phyloP scores from a whole-genome alignment of 2,113 vertebrate genomes.

The Rhabdomys dilectus region DNA sequence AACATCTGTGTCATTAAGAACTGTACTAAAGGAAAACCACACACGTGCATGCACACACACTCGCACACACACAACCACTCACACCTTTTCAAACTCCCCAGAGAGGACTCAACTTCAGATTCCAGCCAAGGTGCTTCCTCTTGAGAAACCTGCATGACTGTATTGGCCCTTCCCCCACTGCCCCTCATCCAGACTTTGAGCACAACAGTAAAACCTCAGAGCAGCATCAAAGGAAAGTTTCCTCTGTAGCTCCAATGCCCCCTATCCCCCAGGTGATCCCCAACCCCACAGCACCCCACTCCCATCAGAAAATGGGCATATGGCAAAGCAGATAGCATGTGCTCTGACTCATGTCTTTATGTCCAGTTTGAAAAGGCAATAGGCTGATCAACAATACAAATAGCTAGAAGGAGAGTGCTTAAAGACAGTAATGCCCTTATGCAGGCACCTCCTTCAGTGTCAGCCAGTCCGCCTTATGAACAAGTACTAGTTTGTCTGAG shows the following conservation, averaged over 20 bases:
- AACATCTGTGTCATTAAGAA: constrained; percentile 55
- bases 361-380: constrained; percentile 10
- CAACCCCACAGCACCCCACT: neutral
- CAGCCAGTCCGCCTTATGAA: neutral
- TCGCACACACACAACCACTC: neutral
- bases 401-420: neutral
- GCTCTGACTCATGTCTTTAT: neutral
- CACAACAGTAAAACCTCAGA: neutral
- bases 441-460: neutral
- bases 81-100: constrained; percentile 61
- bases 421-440: neutral
- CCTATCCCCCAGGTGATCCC: neutral
- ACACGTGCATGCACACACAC: too few species aligned
- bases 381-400: neutral
- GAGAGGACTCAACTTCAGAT: constrained; percentile 52
- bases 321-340: neutral
- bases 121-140: constrained; percentile 67
- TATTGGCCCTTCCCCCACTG: neutral
- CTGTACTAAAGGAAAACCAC: neutral
- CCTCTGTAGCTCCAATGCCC: neutral
- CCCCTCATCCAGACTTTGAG: neutral
- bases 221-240: constrained; percentile 3
- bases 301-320: neutral
- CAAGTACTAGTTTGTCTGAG: neutral
- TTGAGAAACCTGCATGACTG: neutral